A percentile compares a stretch with the other conserved stretches of the same genome.
These are phyloP conservation scores for Siphonodentalium dalli DNA, from an alignment of 2,888 invertebrate species.

Conservation along the genomic window DNA sequence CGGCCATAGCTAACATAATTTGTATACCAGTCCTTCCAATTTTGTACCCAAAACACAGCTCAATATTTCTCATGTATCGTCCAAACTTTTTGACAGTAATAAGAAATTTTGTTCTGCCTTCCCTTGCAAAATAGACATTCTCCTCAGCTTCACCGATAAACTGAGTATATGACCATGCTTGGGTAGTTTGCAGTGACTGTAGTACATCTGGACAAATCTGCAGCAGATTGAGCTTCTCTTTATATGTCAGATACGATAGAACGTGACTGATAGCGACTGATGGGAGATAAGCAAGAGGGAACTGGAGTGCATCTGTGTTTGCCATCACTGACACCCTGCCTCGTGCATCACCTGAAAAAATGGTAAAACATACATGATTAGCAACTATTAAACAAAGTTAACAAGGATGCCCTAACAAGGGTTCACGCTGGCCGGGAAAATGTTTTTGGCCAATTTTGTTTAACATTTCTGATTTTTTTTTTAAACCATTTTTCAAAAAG, in stretches of 20 bases:
- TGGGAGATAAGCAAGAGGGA: too few relatives aligned
- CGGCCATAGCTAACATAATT: conserved; percentile 34
- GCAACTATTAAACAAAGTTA: too few relatives aligned
- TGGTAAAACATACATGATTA: too few relatives aligned
- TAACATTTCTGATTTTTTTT: too few relatives aligned
- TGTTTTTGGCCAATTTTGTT: too few relatives aligned
- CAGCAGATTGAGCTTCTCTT: conserved; percentile 32
- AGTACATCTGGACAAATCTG: conserved; percentile 30
- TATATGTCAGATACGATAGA: conserved; percentile 33
- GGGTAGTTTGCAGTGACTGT: conserved; percentile 24
- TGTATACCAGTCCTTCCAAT: conserved; percentile 32
- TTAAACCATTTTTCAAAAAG: too few relatives aligned
- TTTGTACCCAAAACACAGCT: conserved; percentile 32
- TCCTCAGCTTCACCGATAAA: conserved; percentile 35
- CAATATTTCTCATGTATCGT: conserved; percentile 32
- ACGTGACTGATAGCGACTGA: conserved; percentile 35
- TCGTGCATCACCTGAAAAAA: too few relatives aligned
- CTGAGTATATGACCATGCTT: conserved; percentile 33
- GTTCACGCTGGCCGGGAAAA: too few relatives aligned
- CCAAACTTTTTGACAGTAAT: conserved; percentile 38
- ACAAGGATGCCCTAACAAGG: too few relatives aligned
- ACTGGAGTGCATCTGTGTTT: too few relatives aligned
- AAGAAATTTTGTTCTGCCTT: conserved; percentile 32
- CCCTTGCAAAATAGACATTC: conserved; percentile 41
- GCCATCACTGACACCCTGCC: too few relatives aligned